Evolutionary conservation across 2,888 invertebrate species (phyloP), one percentile per base, ranked within the genome.

Genomic region (Aspidiotus rigidus): DNA sequence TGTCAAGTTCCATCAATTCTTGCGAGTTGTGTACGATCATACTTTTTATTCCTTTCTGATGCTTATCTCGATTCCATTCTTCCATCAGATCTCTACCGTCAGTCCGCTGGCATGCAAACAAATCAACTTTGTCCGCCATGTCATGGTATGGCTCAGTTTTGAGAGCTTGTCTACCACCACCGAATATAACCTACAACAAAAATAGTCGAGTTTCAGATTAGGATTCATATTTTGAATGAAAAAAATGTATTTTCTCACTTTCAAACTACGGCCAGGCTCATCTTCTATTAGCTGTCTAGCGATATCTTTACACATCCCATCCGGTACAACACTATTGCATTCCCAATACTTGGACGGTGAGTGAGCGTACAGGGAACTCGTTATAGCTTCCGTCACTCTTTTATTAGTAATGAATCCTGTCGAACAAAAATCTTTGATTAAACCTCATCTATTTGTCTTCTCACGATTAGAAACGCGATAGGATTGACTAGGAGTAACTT

Each of bases 361-460:
- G 75, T 88, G 87, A 2, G 88, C 87, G 76, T 87, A 89, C 49
- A 88, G 78, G 0, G 88, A 88, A 0, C 88, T 88, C 0, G 89
- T 88, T 0, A 88, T 88, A 0, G 88, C 89, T 76, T 89, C 89
- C 0, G 89, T 89, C 74, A 89, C 84, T 62, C 89, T 80, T 0
- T 88, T 86, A 71, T 87, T 89, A 6, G 90, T 90, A 44, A 89
- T 88, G 61, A 90, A 84, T 69, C 88, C 88, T 86, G 77, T 41
- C 55, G 7, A 28, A 28, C 28, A 5, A 28, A 28, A 3, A 28
- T 28, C 28, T 28, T 28, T 28, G 28, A 53, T 53, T 73, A 72
- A 72, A 73, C 60, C 49, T 44, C 49, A 44, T 11, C 49, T 44
- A 44, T 44, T 11, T 44, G 8, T 10, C 49, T 44, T 44, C 8